Base-by-base conservation (phyloP, 2,888 invertebrate species). In the Caenorhabditis parvicauda region DNA sequence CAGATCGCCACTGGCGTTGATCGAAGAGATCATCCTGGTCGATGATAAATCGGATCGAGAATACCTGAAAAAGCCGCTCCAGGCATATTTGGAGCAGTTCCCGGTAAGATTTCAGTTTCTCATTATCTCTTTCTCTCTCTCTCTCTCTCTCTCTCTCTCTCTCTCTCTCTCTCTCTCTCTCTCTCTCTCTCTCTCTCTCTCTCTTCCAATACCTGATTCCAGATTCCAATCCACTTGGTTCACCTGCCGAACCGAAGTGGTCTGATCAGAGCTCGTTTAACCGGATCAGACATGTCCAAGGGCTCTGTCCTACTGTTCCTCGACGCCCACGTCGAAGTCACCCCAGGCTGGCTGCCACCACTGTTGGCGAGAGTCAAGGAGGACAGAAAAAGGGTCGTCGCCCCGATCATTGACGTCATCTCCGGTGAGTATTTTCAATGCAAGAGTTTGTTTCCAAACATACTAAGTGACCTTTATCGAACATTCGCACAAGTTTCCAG, bases 321-420 rank as follows among this genome's bases (percentile, higher is more conserved):
- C 57, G 98, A 98, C 83, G 95, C 96, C 1, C 96, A 98, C 83
- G 95, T 73, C 2, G 73, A 73, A 49, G 72, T 94, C 79, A 90
- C 91, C 55, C 91, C 92, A 84, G 95, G 95, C 21, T 98, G 98
- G 96, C 83, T 98, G 67, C 94, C 95, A 81, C 96, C 96, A 2
- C 85, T 98, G 21, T 83, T 98, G 47, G 87, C 90, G 29, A 87
- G 94, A 74, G 93, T 98, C 72, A 91, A 91, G 3, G 88, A 90
- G 81, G 90, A 96, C 84, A 84, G 87, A 2, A 88, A 71, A 52
- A 51, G 66, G 17, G 70, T 71, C 9, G 73, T 73, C 21, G 73
- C 73, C n/a, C 71, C 71, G 14, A 71, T 73, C 22, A 67, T 72
- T 43, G 64, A 74, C 41, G 70, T 70, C 7, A 70, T 69, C 19